Evolutionary conservation across 2,888 invertebrate species (phyloP), one percentile per base, ranked within the genome.

Genomic region (Ctenicera cuprea): DNA sequence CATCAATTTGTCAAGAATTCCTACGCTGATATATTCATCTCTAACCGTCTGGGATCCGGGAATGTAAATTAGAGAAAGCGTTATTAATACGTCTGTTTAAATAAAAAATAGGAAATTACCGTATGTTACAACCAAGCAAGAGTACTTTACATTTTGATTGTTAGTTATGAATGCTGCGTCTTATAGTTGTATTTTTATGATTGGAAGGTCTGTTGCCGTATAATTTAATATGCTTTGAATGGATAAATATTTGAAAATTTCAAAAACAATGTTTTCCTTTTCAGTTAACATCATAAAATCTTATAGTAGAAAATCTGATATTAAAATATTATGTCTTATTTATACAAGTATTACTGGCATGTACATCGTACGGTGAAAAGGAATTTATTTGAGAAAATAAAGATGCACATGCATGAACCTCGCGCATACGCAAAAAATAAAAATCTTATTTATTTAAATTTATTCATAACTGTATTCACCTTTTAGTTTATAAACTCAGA

Each of bases 381-480:
- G 61, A 61, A 38, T 61, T 61, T 38, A 61, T 38, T 61, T 20
- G 33, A 37, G 38, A 38, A 38, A 61, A 61, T 61, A 61, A 33
- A 59, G 57, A 59, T 61, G 41, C 61, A 61, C 61, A 61, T 61
- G 41, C 38, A 61, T 61, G 48, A 64, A 37, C 18, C 12, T n/a
- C 26, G 43, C 26, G 43, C 14, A 18, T 48, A 43, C n/a, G 38
- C 33, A n/a, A 37, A 54, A 50, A 50, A 48, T n/a, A 54, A 68
- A 67, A 73, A 43, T 62, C 38, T 18, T 52, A 43, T 68, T 73
- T 63, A 73, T 73, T 68, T 73, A 73, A 73, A 73, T 73, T 68
- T 73, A 73, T 73, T 67, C 66, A 68, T 73, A 73, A 68, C 73
- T 67, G 73, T 73, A 62, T 59, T 61, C 67, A 16, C 16, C 52